Conservation (phyloP, 2,113 vertebrate species). For the Lasiurus cinereus region DNA sequence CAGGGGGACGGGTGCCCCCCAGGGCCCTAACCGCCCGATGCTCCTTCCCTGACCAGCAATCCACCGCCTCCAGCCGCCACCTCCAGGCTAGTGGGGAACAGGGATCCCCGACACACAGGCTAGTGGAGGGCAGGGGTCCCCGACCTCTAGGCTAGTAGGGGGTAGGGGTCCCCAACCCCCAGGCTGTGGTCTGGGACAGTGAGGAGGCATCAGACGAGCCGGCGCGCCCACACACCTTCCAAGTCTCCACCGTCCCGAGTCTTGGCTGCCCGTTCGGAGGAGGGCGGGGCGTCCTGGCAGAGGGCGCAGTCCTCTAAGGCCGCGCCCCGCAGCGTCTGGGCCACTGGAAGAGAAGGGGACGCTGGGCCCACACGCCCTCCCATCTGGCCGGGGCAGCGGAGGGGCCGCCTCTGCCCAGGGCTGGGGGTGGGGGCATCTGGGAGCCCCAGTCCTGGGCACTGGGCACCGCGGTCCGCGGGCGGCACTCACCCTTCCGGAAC, state of each 20-base stretch:
- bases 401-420: not conserved
- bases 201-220: accelerated
- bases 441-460: accelerated
- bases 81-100: too few species aligned
- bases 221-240: conserved; percentile 90
- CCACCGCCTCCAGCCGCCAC: not conserved
- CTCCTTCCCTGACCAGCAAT: not conserved
- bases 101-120: too few species aligned
- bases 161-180: too few species aligned
- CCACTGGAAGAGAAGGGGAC: conserved; percentile 83
- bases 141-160: too few species aligned
- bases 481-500: conserved; percentile 92
- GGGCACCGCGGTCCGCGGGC: accelerated
- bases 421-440: not conserved
- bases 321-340: conserved; percentile 91
- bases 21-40: too few species aligned
- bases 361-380: accelerated
- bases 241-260: conserved; percentile 95
- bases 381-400: too few species aligned
- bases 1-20: not conserved
- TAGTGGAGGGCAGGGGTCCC: too few species aligned
- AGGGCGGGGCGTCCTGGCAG: conserved; percentile 96
- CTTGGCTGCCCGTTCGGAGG: conserved; percentile 96
- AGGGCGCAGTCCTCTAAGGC: conserved; percentile 96
- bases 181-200: not conserved